These are phyloP conservation scores for Lochmaea capreae DNA, from an alignment of 2,888 invertebrate species.

Conservation along the genomic window DNA sequence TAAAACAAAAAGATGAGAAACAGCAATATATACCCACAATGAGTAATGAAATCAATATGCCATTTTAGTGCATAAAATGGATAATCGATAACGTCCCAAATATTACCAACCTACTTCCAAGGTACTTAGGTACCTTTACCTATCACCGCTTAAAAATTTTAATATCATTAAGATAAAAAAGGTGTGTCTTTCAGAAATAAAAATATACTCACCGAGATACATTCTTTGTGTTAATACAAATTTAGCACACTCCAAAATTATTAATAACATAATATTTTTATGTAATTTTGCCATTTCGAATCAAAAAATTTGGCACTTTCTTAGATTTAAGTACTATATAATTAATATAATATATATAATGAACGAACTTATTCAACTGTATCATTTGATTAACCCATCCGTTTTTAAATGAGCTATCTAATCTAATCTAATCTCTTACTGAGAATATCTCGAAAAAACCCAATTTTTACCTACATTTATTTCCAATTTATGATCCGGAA, in stretches of 20 bases:
- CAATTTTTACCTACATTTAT: no score
- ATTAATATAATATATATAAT: background rate
- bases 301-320: background rate
- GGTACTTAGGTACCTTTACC: background rate
- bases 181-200: background rate
- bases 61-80: no score
- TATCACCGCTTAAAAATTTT: background rate
- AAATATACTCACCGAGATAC: background rate
- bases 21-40: no score
- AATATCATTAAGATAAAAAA: background rate
- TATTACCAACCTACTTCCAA: no score
- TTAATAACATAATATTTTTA: background rate
- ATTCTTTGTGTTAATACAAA: background rate
- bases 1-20: no score
- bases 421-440: background rate
- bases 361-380: background rate
- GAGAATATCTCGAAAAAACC: no score
- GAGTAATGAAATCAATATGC: no score
- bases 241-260: background rate
- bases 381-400: background rate
- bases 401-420: background rate
- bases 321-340: background rate
- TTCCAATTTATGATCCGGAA: no score
- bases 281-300: background rate
- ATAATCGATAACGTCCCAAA: background rate